Base-by-base conservation (phyloP, 2,888 invertebrate genomes). In the Xylophagus ater region DNA sequence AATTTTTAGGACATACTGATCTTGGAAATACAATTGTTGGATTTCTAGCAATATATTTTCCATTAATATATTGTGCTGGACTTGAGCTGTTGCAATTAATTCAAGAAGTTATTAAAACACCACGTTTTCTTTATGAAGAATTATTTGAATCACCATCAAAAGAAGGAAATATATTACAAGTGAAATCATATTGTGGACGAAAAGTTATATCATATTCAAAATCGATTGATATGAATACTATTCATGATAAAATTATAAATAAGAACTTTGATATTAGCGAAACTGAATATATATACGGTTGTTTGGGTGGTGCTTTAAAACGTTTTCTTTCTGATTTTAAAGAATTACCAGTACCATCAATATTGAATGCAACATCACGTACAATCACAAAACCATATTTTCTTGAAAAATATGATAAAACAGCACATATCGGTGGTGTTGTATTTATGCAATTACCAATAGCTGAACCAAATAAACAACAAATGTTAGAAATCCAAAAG, bases 151-250 rank as follows among this genome's bases (percentile, higher is more conserved):
- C 53, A 26, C 55, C 55, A 9, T 54, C 58, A 0, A 57, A 54
- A 23, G 61, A 64, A 44, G 35, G 53, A 4, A 63, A 63, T 40
- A 53, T 59, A 4, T 47, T 64, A 3, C 61, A 64, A 34, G 51
- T 58, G 37, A 60, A 60, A 42, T 62, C 63, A 0, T 62, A 62
- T 43, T 59, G 59, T 2, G 64, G 64, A 0, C 52, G 64, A 9
- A 63, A 64, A 47, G 58, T 62, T 4, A 54, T 63, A 3, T 57
- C 63, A 1, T 64, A 62, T 30, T 58, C 61, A 3, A 57, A 58
- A 2, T 55, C 57, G 7, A 55, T 64, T n/a, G 52, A 58, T 45
- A 56, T 68, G 51, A 48, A 61, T 43, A 52, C 47, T 8, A 36
- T 64, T 2, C 51, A 58, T 3, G 47, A 53, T 4, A 55, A 58